Evolutionary conservation across 1,140 invertebrate genomes (phyloP).

Genomic region (Drosophila nigromelanica): DNA sequence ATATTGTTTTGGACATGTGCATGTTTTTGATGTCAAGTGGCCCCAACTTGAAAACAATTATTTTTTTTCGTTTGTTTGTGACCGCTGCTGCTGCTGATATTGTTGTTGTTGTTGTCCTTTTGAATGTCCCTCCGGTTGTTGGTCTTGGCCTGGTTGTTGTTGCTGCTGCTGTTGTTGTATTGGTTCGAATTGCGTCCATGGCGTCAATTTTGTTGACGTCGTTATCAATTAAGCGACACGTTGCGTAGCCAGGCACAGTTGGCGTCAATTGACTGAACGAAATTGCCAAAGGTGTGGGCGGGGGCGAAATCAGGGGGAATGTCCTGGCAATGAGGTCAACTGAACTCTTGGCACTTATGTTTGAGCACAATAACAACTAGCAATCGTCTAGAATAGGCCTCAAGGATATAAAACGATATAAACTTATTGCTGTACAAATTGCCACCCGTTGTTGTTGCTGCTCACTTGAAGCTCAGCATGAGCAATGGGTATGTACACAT

Average conservation of each 20-base stretch:
- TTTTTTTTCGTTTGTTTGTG: slow-evolving; percentile 28
- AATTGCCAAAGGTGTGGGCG: slow-evolving; percentile 50
- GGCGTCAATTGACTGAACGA: slow-evolving; percentile 64
- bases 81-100: slow-evolving; percentile 4
- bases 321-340: slow-evolving; percentile 43
- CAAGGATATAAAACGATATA: slow-evolving; percentile 32
- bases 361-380: slow-evolving; percentile 61
- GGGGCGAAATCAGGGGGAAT: background rate
- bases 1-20: slow-evolving; percentile 76
- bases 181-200: slow-evolving; percentile 60
- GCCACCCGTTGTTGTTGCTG: slow-evolving; percentile 17
- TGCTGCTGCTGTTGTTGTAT: slow-evolving; percentile 15
- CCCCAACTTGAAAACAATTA: slow-evolving; percentile 74
- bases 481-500: background rate
- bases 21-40: slow-evolving; percentile 78
- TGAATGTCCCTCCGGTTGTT: slow-evolving; percentile 45
- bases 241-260: slow-evolving; percentile 72
- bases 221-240: slow-evolving; percentile 79
- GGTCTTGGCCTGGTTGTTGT: slow-evolving; percentile 17
- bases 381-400: slow-evolving; percentile 48
- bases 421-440: slow-evolving; percentile 61
- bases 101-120: slow-evolving; percentile 35
- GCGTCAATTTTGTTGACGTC: slow-evolving; percentile 77
- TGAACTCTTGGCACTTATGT: slow-evolving; percentile 17
- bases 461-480: background rate